phyloP scores from a whole-genome alignment of 2,797 vertebrate genomes.

The Eurystomus glaucurus region DNA sequence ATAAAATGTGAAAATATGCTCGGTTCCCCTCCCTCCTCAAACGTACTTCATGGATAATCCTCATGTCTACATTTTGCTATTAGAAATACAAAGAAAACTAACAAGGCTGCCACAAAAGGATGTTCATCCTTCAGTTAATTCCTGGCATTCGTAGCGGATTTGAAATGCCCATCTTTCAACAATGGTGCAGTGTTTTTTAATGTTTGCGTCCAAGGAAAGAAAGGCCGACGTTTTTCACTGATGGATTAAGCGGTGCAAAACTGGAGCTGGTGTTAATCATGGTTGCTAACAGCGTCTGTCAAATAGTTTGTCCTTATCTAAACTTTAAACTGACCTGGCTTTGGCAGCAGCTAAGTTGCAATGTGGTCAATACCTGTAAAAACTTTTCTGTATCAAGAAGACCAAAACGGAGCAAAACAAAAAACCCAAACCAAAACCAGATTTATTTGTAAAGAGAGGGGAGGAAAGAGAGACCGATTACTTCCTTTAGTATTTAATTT shows the following conservation, averaged over 20 bases:
- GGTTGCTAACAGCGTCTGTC: constrained; percentile 24
- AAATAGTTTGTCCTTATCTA: constrained; percentile 18
- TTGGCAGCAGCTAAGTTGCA: not conserved
- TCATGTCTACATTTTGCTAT: not conserved
- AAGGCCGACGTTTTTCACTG: not conserved
- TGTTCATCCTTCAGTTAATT: constrained; percentile 55
- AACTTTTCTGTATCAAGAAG: not conserved
- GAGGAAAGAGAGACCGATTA: not conserved
- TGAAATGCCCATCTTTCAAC: constrained; percentile 42
- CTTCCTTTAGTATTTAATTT: not conserved
- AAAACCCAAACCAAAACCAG: not conserved
- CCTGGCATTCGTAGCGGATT: not conserved
- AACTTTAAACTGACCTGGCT: not conserved
- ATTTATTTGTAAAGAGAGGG: not conserved
- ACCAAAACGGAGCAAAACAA: too few relatives aligned
- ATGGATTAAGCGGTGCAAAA: not conserved
- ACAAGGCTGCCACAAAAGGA: constrained; percentile 21
- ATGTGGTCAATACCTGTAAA: not conserved
- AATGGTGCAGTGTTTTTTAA: not conserved
- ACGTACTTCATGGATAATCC: not conserved
- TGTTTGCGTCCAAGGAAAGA: accelerated
- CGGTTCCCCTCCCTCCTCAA: not conserved
- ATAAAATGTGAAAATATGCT: not conserved
- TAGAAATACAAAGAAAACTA: constrained; percentile 18
- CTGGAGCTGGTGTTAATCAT: not conserved